Evolutionary conservation across 2,888 invertebrate genomes (phyloP), one percentile per base, ranked within the genome.

Genomic region (Eustalomyia histrio): DNA sequence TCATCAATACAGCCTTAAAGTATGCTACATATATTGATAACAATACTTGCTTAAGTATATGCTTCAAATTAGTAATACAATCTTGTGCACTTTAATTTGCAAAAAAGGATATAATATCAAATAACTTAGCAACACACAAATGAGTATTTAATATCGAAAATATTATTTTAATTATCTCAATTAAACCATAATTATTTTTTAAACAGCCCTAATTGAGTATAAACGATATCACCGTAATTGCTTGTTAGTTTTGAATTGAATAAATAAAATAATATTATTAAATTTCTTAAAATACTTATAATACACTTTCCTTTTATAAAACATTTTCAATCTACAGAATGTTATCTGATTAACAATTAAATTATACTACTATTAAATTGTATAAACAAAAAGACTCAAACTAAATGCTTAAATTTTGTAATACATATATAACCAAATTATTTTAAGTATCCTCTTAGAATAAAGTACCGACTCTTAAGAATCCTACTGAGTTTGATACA

Each of bases 391-490:
- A 47, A n/a, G 39, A 47, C n/a, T n/a, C 14, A 39, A n/a, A 47
- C 16, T 47, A n/a, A n/a, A 47, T 4, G 1, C 43, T n/a, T 14
- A n/a, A 1, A n/a, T n/a, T n/a, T 47, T n/a, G n/a, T n/a, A n/a
- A 14, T 6, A 47, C 3, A 47, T 47, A 47, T 6, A 29, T 35
- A 60, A 14, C 16, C 16, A 63, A 76, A 76, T 69, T 17, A 57
- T 76, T 69, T 69, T 69, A 76, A 76, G 69, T 55, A 64, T 57
- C 24, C 63, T 57, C 68, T 76, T 63, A 47, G 53, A 18, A 55
- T 29, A 55, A 9, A 57, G 39, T 18, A 69, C 63, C 55, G n/a
- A 76, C 57, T 63, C 57, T 57, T 21, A 69, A 76, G 68, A 33
- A 39, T 61, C 61, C 68, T 69, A 24, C 57, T 69, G 50, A 55